phyloP scores from a whole-genome alignment of 2,888 invertebrate genomes.

The Platycheirus rosarum region DNA sequence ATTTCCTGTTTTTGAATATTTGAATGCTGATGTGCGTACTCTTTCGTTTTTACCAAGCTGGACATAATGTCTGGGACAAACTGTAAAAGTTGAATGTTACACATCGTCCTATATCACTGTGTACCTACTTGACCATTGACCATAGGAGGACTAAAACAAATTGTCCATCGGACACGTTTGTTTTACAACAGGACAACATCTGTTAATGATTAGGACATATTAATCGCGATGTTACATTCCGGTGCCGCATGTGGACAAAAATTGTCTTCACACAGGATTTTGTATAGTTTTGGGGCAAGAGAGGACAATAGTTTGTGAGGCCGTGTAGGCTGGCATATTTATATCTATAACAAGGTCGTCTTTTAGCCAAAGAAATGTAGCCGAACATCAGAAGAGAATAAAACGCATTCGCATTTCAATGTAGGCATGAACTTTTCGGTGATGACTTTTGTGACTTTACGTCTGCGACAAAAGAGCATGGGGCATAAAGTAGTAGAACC shows the following conservation, averaged over 20 bases:
- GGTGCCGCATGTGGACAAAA: slow-evolving; percentile 31
- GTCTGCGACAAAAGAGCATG: slow-evolving; percentile 60
- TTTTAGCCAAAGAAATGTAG: slow-evolving; percentile 59
- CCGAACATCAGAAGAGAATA: slow-evolving; percentile 24
- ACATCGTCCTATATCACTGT: slow-evolving; percentile 29
- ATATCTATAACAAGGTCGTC: slow-evolving; percentile 73
- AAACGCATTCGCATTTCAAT: slow-evolving; percentile 22
- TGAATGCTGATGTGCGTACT: slow-evolving; percentile 54
- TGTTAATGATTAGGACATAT: slow-evolving; percentile 73
- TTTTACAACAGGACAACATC: slow-evolving; percentile 74
- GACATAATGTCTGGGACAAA: slow-evolving; percentile 26
- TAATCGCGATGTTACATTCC: slow-evolving; percentile 62
- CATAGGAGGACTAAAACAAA: slow-evolving; percentile 54
- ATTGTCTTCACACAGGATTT: slow-evolving; percentile 29
- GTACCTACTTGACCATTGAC: too few relatives aligned
- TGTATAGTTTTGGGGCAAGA: too few relatives aligned
- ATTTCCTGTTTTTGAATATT: slow-evolving; percentile 79
- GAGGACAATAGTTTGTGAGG: slow-evolving; percentile 1
- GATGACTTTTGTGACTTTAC: slow-evolving; percentile 65
- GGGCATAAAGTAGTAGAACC: too few relatives aligned
- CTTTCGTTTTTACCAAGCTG: slow-evolving; percentile 38
- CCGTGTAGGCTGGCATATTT: too few relatives aligned
- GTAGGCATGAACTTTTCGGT: slow-evolving; percentile 36
- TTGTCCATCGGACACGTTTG: slow-evolving; percentile 68
- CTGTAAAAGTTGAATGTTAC: slow-evolving; percentile 63